Evolutionary conservation across 2,888 invertebrate genomes (phyloP), one percentile per base, ranked within the genome.

Genomic region (Zonitis immaculata): DNA sequence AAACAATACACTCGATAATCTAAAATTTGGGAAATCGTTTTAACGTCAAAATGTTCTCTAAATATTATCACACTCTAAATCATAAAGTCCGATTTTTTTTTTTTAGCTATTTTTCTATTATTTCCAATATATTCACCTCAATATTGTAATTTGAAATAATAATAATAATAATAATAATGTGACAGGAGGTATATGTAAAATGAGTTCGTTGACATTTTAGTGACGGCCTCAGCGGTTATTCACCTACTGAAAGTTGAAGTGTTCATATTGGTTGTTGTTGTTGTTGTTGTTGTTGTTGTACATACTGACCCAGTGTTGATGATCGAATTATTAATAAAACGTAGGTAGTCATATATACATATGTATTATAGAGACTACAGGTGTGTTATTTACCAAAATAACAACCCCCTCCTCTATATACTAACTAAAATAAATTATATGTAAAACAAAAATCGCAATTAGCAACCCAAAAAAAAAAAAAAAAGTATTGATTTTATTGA

Each of bases 231-330:
- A 57, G 66, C 64, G 72, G 71, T 72, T 71, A 71, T 72, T 72
- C 71, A 73, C 72, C 72, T 70, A 70, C 70, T 71, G 70, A 72
- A 72, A 72, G 73, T 72, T 70, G 62, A 58, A 63, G 51, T 59
- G 57, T 54, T 49, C 57, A 54, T 56, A 57, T 53, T 58, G 60
- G 57, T 58, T 61, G 60, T 61, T 64, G 61, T 39, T 39, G 39
- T 52, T 51, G 50, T 51, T 55, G 51, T 51, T 42, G 20, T 54
- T 56, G 56, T 52, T 55, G 52, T 45, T 60, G 63, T 59, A 59
- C 64, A 63, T 62, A 62, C 63, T 66, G 62, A 66, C 64, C 63
- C 62, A 63, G 62, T 63, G 62, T 62, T 59, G 47, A 43, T 28
- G 30, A 35, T 35, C 47, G 47, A 52, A 47, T 52, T n/a, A n/a